Evolutionary conservation across 2,888 invertebrate genomes (phyloP), one percentile per base, ranked within the genome.

Genomic region (Drosophila niveifrons): DNA sequence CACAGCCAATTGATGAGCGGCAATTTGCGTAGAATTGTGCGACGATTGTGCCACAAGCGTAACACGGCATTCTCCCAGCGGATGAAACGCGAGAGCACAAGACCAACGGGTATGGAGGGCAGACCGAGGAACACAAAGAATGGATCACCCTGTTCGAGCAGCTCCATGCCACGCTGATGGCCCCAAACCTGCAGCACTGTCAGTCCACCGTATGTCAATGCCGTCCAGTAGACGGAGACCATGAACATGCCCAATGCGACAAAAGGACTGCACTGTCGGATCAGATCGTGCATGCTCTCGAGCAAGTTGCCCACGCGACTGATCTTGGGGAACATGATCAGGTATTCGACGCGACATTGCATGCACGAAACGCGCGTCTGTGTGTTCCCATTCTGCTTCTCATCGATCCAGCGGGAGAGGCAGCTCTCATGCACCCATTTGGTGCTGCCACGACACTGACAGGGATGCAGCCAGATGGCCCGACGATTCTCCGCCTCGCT

Each of bases 361-460:
- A 98, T 97, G 91, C 98, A 98, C 1, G 95, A 93, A 1, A 98
- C 97, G 90, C 96, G 95, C 7, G 95, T 94, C 10, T 95, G 94
- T 66, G 96, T 95, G 90, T 98, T 97, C 50, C 98, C 98, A 89
- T 97, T 96, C 90, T 98, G 98, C 90, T 98, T 98, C 92, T 99
- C 98, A 91, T 99, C 99, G 3, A 99, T 97, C 99, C 98, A 99
- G 87, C 98, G 94, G 92, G 98, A 98, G 36, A 99, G 94, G 89
- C 99, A 99, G 62, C 95, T 95, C 92, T 98, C 98, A 90, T 99
- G 99, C 9, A 98, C 98, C 98, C 98, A 98, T 94, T 97, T 97
- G 15, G 98, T 97, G 10, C 98, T 97, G 59, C 98, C 99, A 80
- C 96, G 95, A 91, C 99, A 98, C 89, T 96, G 96, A 91, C 99